Evolutionary conservation across 2,113 vertebrate genomes (phyloP), one percentile per base, ranked within the genome.

Genomic region (Hyperoodon ampullatus): DNA sequence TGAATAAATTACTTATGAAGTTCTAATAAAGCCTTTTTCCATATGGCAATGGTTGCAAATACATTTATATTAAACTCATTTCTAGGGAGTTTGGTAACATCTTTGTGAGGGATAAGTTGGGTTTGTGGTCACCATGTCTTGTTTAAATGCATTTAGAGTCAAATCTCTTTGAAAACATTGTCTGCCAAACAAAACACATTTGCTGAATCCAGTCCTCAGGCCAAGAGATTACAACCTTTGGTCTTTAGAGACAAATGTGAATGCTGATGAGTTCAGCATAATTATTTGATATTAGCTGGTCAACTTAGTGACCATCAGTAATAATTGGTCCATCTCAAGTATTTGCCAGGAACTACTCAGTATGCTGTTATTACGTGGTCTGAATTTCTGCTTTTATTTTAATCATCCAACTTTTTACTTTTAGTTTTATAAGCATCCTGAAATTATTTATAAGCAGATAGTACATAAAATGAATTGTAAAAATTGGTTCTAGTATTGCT

Each of bases 131-230:
- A 95, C 53, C 30, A 26, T 44, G 26, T 93, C 83, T 88, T 93
- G 33, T n/a, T 90, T 93, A 87, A 93, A 63, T 86, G 28, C 35
- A 66, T 72, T 96, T 97, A 87, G 23, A 87, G 80, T 96, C 44
- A 93, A 14, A 58, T 70, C 24, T 90, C 35, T 77, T 86, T 94
- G 71, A 93, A 96, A 75, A 58, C 12, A 35, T 42, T 94, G 35
- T 61, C 60, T 96, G 44, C 35, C 33, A 88, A 90, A 81, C 28
- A 78, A 88, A 93, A 84, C 44, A 85, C 26, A 75, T 75, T 91
- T 85, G 50, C 47, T 88, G 19, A 93, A 77, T 85, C 30, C 55
- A 85, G 14, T 74, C 23, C 28, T 68, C 4, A 68, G 24, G 21
- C 23, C 30, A 91, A 91, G 55, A 63, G 8, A 33, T 75, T 93